Evolutionary conservation across 2,888 invertebrate genomes (phyloP).

Genomic region (Steromphala cineraria): DNA sequence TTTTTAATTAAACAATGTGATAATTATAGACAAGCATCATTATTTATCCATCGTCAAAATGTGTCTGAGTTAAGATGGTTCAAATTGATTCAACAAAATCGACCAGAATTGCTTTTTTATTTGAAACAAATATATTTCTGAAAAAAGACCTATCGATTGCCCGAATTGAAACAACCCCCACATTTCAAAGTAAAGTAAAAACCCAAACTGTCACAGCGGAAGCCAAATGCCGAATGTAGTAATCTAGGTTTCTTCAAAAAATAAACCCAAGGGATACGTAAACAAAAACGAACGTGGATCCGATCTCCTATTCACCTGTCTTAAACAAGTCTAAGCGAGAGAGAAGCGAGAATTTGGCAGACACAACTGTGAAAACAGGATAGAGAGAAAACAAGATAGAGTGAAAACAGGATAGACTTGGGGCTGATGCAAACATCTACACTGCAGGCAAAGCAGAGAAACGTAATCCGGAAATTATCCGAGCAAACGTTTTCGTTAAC

Average conservation of each 20-base stretch:
- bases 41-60: too few relatives aligned
- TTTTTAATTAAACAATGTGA: too few relatives aligned
- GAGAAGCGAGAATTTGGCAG: background rate
- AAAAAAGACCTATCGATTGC: too few relatives aligned
- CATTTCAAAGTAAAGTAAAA: background rate
- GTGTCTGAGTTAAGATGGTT: too few relatives aligned
- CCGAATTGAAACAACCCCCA: background rate
- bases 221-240: background rate
- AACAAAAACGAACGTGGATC: conserved; percentile 15
- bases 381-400: conserved; percentile 8
- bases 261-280: conserved; percentile 10
- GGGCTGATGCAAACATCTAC: too few relatives aligned
- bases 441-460: too few relatives aligned
- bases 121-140: too few relatives aligned
- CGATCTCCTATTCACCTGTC: conserved; percentile 6
- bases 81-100: too few relatives aligned
- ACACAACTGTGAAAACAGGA: background rate
- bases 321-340: background rate
- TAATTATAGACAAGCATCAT: too few relatives aligned
- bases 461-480: too few relatives aligned
- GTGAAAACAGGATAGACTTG: background rate
- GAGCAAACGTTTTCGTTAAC: too few relatives aligned
- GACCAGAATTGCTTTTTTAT: too few relatives aligned
- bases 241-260: conserved; percentile 13
- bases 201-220: conserved; percentile 5